Evolutionary conservation across 2,888 invertebrate genomes (phyloP).

Genomic region (Atrina japonica): DNA sequence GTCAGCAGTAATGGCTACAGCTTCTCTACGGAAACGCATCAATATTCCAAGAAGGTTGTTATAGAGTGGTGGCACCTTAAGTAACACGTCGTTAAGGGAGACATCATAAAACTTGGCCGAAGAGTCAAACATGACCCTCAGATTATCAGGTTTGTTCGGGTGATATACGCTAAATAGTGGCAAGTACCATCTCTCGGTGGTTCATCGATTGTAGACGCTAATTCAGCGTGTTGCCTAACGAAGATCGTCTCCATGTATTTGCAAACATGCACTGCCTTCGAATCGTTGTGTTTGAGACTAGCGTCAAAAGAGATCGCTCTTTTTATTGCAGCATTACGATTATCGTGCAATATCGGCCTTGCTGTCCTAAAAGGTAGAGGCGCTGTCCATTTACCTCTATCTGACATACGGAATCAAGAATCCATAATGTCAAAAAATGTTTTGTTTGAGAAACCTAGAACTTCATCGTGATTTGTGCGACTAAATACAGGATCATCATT

Average conservation of each 20-base stretch:
- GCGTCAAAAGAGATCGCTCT: slow-evolving; percentile 15
- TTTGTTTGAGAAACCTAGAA: slow-evolving; percentile 10
- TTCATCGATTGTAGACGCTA: not conserved
- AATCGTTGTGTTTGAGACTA: not conserved
- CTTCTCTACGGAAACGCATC: slow-evolving; percentile 12
- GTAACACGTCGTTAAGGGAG: slow-evolving; percentile 14
- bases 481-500: slow-evolving; percentile 16
- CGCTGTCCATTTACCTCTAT: slow-evolving; percentile 22
- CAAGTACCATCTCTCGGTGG: slow-evolving; percentile 11
- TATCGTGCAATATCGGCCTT: slow-evolving; percentile 4
- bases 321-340: slow-evolving; percentile 5
- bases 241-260: slow-evolving; percentile 23
- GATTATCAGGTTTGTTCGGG: slow-evolving; percentile 11
- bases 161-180: slow-evolving; percentile 24
- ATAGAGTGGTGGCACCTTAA: slow-evolving; percentile 15
- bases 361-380: slow-evolving; percentile 21
- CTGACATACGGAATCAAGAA: not conserved
- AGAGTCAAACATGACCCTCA: slow-evolving; percentile 18
- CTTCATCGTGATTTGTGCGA: slow-evolving; percentile 15
- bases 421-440: slow-evolving; percentile 21
- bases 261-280: slow-evolving; percentile 4
- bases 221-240: slow-evolving; percentile 1
- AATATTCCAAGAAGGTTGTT: slow-evolving; percentile 24
- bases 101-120: slow-evolving; percentile 18
- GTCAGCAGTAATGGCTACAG: slow-evolving; percentile 16